phyloP scores from a whole-genome alignment of 1,140 invertebrate species.

The Drosophila sp. region DNA sequence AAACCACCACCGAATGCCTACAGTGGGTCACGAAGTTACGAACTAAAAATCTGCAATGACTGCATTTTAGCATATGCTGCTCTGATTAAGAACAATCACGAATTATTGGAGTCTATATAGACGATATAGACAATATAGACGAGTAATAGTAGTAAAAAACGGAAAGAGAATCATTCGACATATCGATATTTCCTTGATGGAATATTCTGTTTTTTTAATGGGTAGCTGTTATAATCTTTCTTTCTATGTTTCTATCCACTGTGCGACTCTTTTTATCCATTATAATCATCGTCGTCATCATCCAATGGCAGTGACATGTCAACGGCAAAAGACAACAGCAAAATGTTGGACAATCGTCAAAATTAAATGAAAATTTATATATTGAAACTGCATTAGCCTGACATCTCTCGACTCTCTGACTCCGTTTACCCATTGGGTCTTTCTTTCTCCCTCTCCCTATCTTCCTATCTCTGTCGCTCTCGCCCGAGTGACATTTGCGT shows the following conservation, averaged over 20 bases:
- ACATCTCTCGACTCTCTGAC: constrained; percentile 1
- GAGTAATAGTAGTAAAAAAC: no score
- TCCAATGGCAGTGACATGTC: constrained; percentile 58
- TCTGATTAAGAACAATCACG: no score
- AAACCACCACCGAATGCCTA: constrained; percentile 46
- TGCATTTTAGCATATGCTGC: no score
- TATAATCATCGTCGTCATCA: constrained; percentile 31
- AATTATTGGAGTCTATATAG: no score
- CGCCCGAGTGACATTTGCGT: constrained; percentile 7
- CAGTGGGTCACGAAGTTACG: constrained; percentile 36
- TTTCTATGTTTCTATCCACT: constrained; percentile 29
- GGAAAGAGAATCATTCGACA: no score
- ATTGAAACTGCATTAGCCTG: constrained; percentile 74
- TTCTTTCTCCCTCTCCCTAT: not conserved
- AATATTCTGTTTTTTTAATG: no score
- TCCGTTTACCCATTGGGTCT: not conserved
- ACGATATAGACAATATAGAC: no score
- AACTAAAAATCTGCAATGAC: no score
- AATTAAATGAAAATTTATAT: constrained; percentile 69
- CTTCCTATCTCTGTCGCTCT: not conserved
- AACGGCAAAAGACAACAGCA: constrained; percentile 48
- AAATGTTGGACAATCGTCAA: constrained; percentile 58
- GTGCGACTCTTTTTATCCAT: constrained; percentile 37
- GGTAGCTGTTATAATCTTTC: no score
- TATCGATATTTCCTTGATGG: no score